Evolutionary conservation across 2,797 vertebrate species (phyloP), one percentile per base, ranked within the genome.

Genomic region (Bradypodion ventrale): DNA sequence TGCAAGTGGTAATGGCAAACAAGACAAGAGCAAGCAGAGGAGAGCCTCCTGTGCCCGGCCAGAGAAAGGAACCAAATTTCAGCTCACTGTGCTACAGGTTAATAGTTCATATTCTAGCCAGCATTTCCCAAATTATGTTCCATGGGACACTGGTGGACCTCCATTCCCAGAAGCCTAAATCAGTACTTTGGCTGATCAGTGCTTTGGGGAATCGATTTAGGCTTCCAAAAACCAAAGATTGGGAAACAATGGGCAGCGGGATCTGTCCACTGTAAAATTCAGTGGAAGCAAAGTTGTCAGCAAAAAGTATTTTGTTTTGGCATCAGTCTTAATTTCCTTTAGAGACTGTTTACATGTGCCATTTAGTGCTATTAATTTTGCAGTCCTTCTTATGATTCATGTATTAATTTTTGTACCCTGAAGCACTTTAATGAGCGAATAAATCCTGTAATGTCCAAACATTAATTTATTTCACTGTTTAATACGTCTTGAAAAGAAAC

Each of bases 11-110:
- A 98, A 97, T 93, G 96, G 97, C 65, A 98, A 97, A 93, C 92
- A 95, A 32, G 97, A 99, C 78, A 97, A 96, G 87, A 83, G 94
- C 73, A 98, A 98, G 86, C 98, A 97, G 85, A 97, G 97, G 92
- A 96, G 97, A 83, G 75, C 96, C 2, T 98, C 97, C 49, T 96
- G 95, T 92, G 97, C 96, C 82, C 96, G 95, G 42, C 84, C 96
- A 73, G 98, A 99, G 37, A 98, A 97, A 85, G 89, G 93, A 49
- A 96, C 96, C 89, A 97, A 97, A 85, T 99, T 99, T 92, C 98
- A 98, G 83, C 96, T 99, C 83, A 97, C 94, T 72, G 98, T 98
- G 92, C 96, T 98, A 75, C 97, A 98, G 97, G 98, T 98, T 63
- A 29, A 93, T 78, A 2, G 86, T 13, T 16, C 5, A 1, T 69